Evolutionary conservation across 2,113 vertebrate genomes (phyloP).

Genomic region (Prietella phreatophila): DNA sequence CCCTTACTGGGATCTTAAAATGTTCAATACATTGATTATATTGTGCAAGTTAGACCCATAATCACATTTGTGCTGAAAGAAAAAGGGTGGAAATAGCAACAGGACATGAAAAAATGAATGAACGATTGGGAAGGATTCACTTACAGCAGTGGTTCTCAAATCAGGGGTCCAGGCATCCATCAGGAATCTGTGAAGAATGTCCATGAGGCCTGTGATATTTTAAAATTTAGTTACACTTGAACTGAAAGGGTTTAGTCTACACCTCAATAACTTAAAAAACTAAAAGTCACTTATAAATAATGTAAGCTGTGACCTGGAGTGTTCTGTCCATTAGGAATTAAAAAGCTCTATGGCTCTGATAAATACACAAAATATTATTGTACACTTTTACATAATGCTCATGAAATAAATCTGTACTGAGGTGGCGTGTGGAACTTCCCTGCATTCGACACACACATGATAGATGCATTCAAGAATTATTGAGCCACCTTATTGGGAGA

Average conservation of each 20-base stretch:
- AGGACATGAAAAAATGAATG: background rate
- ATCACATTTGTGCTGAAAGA: background rate
- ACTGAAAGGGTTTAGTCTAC: background rate
- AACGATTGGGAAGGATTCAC: background rate
- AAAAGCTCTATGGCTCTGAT: background rate
- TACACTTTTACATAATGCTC: background rate
- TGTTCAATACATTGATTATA: background rate
- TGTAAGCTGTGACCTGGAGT: background rate
- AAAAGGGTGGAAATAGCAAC: background rate
- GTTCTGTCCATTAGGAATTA: background rate
- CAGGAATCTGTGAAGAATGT: background rate
- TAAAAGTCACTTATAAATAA: background rate
- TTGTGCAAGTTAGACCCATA: background rate
- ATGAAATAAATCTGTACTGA: background rate
- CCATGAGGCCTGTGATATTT: background rate
- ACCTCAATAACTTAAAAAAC: background rate
- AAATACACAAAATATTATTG: background rate
- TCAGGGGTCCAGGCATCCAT: background rate
- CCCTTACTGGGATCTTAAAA: background rate
- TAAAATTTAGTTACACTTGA: background rate
- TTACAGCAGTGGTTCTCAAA: background rate
- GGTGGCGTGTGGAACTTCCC: background rate
- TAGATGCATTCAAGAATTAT: background rate
- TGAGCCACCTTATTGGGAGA: background rate
- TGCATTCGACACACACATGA: background rate